A percentile compares a stretch with the other conserved stretches of the same genome.
Conservation (phyloP, 2,797 vertebrate genomes). For the Gobio occitaniae region DNA sequence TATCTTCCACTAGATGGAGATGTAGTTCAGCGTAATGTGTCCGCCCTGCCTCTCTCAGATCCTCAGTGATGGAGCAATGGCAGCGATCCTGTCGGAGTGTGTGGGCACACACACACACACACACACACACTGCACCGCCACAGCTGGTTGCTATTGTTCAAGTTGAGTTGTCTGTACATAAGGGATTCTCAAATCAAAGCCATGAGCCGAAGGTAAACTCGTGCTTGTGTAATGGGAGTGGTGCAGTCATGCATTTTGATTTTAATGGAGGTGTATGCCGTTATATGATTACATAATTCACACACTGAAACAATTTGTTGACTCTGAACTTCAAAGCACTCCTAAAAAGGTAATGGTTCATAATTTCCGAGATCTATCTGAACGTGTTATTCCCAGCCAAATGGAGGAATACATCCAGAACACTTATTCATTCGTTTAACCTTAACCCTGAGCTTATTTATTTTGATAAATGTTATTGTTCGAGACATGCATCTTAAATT, state of each 20-base stretch:
- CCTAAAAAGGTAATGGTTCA: constrained; percentile 15
- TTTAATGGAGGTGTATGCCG: constrained; percentile 37
- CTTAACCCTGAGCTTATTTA: neutral
- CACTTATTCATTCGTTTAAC: constrained; percentile 5
- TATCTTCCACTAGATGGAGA: constrained; percentile 78
- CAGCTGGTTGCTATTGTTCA: constrained; percentile 40
- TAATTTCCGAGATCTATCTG: constrained; percentile 21
- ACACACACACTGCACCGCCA: neutral
- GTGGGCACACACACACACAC: constrained; percentile 3
- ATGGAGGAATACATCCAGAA: neutral
- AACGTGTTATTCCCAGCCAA: neutral
- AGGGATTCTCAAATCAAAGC: constrained; percentile 32
- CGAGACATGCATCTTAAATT: neutral
- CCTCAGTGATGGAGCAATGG: constrained; percentile 1
- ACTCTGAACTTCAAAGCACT: constrained; percentile 28
- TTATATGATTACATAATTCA: constrained; percentile 47
- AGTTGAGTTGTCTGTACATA: constrained; percentile 16
- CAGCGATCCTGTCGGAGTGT: neutral
- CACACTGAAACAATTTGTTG: constrained; percentile 46
- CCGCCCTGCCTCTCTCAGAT: neutral
- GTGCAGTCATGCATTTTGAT: constrained; percentile 40
- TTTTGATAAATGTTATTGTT: neutral
- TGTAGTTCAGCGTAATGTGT: constrained; percentile 69
- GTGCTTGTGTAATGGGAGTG: constrained; percentile 24
- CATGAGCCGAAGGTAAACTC: constrained; percentile 18